Conservation (phyloP, 2,888 invertebrate species). For the Tuberolachnus salignus region DNA sequence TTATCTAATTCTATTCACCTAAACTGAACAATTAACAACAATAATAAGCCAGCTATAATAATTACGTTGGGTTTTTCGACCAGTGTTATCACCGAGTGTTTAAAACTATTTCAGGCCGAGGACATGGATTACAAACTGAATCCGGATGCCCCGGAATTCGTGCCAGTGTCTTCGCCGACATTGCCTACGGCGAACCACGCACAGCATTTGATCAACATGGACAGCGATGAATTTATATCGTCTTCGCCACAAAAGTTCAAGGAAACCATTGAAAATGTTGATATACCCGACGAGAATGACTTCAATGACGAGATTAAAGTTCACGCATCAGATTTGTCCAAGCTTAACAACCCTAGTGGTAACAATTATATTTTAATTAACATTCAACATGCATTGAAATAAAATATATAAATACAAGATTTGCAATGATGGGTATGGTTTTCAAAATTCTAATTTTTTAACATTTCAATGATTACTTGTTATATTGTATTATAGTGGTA, state of each 20-base stretch:
- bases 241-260: slow-evolving; percentile 76
- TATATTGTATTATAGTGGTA: no score
- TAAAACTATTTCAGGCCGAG: slow-evolving; percentile 62
- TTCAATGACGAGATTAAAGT: slow-evolving; percentile 69
- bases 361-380: neutral
- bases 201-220: slow-evolving; percentile 58
- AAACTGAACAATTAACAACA: neutral
- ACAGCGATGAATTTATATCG: slow-evolving; percentile 65
- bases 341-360: slow-evolving; percentile 22
- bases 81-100: neutral
- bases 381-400: neutral
- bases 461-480: no score
- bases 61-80: neutral
- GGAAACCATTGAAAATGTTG: slow-evolving; percentile 68
- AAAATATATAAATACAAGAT: neutral
- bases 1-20: neutral
- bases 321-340: slow-evolving; percentile 43
- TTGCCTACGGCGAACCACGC: slow-evolving; percentile 19
- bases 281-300: slow-evolving; percentile 68
- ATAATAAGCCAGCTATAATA: slow-evolving; percentile 25
- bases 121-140: slow-evolving; percentile 79
- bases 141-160: slow-evolving; percentile 85
- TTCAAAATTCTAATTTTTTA: no score
- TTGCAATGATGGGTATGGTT: no score
- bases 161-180: slow-evolving; percentile 72